These are phyloP conservation scores for Actinopyga echinites DNA, from an alignment of 53 echinoderm and acorn worm genomes.

Conservation along the genomic window DNA sequence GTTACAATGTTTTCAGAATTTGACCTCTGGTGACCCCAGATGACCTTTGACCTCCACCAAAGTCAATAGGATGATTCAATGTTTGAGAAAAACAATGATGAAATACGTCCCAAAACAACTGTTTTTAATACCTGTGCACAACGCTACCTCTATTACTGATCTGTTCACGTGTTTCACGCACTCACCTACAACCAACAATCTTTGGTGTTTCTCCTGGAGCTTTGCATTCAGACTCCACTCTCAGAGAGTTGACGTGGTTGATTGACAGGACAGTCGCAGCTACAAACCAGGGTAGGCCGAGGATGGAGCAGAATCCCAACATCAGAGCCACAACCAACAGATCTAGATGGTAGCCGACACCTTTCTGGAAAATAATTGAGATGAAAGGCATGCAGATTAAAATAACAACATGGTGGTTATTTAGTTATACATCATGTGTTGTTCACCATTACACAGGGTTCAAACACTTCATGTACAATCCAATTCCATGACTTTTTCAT, in stretches of 20 bases:
- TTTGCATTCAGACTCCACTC: constrained; percentile 83
- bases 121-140: not conserved
- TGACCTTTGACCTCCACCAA: too few relatives aligned
- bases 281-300: constrained; percentile 96
- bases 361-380: constrained; percentile 72
- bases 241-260: constrained; percentile 92
- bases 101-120: not conserved
- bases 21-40: too few relatives aligned
- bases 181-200: constrained; percentile 78
- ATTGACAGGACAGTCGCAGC: constrained; percentile 93
- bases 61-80: too few relatives aligned
- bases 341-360: constrained; percentile 90
- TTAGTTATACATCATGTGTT: too few relatives aligned
- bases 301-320: constrained; percentile 78
- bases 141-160: not conserved
- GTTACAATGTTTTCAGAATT: too few relatives aligned
- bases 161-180: not conserved
- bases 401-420: too few relatives aligned
- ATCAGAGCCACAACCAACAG: constrained; percentile 75
- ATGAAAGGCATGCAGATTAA: not conserved
- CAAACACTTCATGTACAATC: too few relatives aligned
- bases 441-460: too few relatives aligned
- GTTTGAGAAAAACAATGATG: not conserved
- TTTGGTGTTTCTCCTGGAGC: constrained; percentile 87
- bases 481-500: too few relatives aligned